These are phyloP conservation scores for Allophyes oxyacanthae DNA, from an alignment of 2,888 invertebrate species.

Conservation along the genomic window DNA sequence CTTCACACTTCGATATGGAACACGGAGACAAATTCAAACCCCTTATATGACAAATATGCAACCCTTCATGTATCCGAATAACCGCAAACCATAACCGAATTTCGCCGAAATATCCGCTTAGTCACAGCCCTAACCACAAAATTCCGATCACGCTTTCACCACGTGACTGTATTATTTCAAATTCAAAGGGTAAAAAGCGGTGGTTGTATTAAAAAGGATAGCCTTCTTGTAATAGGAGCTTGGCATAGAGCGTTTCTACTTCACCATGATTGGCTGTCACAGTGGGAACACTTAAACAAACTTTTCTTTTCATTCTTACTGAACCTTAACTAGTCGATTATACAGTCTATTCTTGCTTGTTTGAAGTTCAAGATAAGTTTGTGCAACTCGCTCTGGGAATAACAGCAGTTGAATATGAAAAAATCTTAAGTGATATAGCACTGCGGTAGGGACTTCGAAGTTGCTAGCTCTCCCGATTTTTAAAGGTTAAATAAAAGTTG, in stretches of 20 bases:
- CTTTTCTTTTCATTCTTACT: conserved; percentile 21
- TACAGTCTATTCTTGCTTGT: conserved; percentile 35
- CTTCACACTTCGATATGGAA: too few relatives aligned
- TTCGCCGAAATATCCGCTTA: conserved; percentile 37
- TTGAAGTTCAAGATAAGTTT: conserved; percentile 21
- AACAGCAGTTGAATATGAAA: conserved; percentile 67
- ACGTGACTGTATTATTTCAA: conserved; percentile 83
- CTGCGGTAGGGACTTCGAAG: conserved; percentile 43
- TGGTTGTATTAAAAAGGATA: conserved; percentile 78
- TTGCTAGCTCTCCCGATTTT: conserved; percentile 41
- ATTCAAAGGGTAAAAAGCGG: conserved; percentile 83
- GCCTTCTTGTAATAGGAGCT: conserved; percentile 64
- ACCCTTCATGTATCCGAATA: conserved; percentile 34
- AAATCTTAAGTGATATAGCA: conserved; percentile 65
- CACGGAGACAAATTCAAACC: conserved; percentile 19
- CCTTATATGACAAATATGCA: conserved; percentile 34
- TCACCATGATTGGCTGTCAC: conserved; percentile 62
- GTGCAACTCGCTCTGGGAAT: conserved; percentile 52
- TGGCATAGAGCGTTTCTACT: conserved; percentile 53
- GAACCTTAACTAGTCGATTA: conserved; percentile 7
- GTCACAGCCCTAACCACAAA: conserved; percentile 37
- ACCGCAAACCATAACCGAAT: conserved; percentile 31
- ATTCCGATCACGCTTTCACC: conserved; percentile 75
- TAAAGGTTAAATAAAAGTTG: conserved; percentile 45
- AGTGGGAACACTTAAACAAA: conserved; percentile 51